These are phyloP conservation scores for Gallinago paraguaiae DNA, from an alignment of 2,113 vertebrate genomes.

Conservation along the genomic window DNA sequence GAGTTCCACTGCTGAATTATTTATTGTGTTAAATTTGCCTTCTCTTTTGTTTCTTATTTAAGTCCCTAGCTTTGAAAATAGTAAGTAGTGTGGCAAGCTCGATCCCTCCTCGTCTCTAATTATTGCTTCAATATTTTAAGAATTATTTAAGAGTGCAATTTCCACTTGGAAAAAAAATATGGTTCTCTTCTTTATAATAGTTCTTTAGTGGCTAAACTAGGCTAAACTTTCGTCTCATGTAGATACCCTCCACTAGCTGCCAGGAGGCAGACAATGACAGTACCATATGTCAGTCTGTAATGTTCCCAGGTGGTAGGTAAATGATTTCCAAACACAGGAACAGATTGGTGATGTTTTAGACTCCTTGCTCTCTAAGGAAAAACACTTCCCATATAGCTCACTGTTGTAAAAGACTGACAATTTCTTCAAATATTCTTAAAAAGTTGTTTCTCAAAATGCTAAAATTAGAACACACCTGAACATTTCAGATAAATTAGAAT, in stretches of 20 bases:
- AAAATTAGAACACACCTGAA: background rate
- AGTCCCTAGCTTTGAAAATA: background rate
- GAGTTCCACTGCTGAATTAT: background rate
- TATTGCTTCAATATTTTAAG: slow-evolving; percentile 10
- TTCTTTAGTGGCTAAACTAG: background rate
- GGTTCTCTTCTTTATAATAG: background rate
- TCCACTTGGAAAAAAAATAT: background rate
- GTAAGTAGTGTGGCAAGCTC: background rate
- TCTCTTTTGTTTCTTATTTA: background rate
- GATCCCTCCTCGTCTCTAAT: background rate
- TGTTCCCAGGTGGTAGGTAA: slow-evolving; percentile 23
- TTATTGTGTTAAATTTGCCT: background rate
- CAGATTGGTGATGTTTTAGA: slow-evolving; percentile 24
- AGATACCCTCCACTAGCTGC: background rate
- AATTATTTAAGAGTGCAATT: background rate
- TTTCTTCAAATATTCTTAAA: background rate
- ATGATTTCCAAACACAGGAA: slow-evolving; percentile 22
- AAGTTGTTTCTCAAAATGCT: background rate
- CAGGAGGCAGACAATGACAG: slow-evolving; percentile 19
- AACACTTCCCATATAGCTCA: background rate
- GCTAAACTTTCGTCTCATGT: background rate
- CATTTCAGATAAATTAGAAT: background rate
- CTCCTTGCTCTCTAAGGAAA: background rate
- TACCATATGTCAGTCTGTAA: slow-evolving; percentile 25
- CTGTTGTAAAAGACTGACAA: background rate